Percentiles rank a stretch among this genome's conserved stretches.
phyloP scores from a whole-genome alignment of 2,113 vertebrate species.

The Balaenoptera acutorostrata region DNA sequence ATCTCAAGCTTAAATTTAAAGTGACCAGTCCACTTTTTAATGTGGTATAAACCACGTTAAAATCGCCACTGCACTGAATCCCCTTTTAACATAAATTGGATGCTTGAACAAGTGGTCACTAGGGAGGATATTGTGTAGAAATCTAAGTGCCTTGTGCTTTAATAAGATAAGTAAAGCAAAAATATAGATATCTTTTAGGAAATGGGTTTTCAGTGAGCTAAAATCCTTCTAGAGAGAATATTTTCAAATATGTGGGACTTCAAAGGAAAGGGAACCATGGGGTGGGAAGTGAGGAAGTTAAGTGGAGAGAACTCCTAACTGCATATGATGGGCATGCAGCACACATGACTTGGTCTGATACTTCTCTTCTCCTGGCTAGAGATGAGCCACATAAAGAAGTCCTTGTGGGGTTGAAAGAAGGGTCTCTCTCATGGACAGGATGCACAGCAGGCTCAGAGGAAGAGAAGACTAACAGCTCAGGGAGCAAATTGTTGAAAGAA shows the following conservation, averaged over 20 bases:
- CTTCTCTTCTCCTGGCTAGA: background rate
- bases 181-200: background rate
- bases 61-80: background rate
- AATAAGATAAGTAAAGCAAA: conserved; percentile 37
- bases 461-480: background rate
- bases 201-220: background rate
- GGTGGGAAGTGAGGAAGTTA: background rate
- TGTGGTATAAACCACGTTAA: conserved; percentile 20
- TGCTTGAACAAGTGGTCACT: background rate
- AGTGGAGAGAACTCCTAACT: background rate
- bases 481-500: background rate
- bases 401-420: background rate
- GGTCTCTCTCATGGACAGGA: background rate
- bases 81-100: background rate
- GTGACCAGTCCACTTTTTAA: background rate
- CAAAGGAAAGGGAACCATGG: background rate
- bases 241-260: background rate
- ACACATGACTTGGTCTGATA: background rate
- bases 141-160: background rate
- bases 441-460: background rate
- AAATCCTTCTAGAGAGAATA: background rate
- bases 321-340: background rate
- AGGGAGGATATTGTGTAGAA: background rate
- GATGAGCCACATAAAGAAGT: background rate
- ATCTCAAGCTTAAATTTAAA: conserved; percentile 30